Evolutionary conservation across 2,888 invertebrate genomes (phyloP), one percentile per base, ranked within the genome.

Genomic region (Alloplasta piceator): DNA sequence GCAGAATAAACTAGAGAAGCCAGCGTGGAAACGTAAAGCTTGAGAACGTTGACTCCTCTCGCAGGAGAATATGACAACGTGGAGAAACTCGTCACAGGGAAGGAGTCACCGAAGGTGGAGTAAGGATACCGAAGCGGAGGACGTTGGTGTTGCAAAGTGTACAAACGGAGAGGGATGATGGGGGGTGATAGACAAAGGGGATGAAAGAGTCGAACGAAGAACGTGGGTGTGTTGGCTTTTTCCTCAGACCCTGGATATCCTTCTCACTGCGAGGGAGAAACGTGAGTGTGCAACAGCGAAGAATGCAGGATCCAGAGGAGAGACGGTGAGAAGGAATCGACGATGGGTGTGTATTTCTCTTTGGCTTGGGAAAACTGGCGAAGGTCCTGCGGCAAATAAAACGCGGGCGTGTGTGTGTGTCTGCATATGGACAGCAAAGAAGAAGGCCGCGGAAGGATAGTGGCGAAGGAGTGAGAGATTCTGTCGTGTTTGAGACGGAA

Each of bases 101-200:
- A 38, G 63, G 9, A 66, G 63, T 50, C 52, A 39, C 26, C 38
- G 58, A 70, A 48, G 58, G 60, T 55, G 46, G 67, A 70, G 64
- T 78, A 39, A 60, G 55, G 50, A 85, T 84, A 82, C 83, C 83
- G 80, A 86, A 86, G 84, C 86, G 84, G 82, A 78, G 83, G 72
- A 80, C 81, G 58, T 38, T 61, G 43, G 52, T 26, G 78, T 71
- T 36, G 58, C 61, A 46, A 72, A 3, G 26, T 26, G 26, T 26
- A 26, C 26, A 26, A 26, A 3, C 1, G 78, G 78, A 83, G 85
- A 86, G 86, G 86, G 85, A 84, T 84, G 83, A 85, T 76, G 39
- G 12, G 67, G 76, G 60, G 63, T 68, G 60, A 26, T 6, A 46
- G 71, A 61, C 39, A 12, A 41, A 52, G 39, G 55, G 48, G 55